Base-by-base conservation (phyloP, 2,797 vertebrate genomes). In the Myiothlypis coronata region DNA sequence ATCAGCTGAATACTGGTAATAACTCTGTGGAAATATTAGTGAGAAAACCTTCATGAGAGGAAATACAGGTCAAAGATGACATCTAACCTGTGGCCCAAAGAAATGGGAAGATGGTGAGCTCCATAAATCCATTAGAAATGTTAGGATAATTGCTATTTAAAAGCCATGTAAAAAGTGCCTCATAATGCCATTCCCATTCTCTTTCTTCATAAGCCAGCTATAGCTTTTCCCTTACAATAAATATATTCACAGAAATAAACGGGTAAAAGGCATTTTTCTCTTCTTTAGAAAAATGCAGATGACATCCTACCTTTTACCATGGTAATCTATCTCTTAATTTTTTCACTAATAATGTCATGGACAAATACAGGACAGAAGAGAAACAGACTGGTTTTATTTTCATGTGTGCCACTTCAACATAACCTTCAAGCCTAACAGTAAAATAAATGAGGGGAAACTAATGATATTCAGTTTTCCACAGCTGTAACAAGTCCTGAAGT, bases 381-480 rank as follows among this genome's bases (percentile, higher is more conserved):
- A 79, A 89, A 12, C 6, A 57, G 28, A 55, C 52, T 80, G 55
- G 8, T 60, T 89, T 89, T 83, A 76, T 91, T 90, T 96, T 89
- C 50, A 27, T 35, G n/a, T 68, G 27, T 78, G 78, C 43, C 26
- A 71, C 82, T 92, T 89, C 21, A 75, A 44, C 41, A 60, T 12
- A 78, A 93, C 74, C 69, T 85, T 64, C 71, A 89, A 95, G 46
- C n/a, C 57, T 55, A 80, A 60, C 39, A 81, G 57, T 89, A 93
- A 96, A 93, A 93, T 69, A 96, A 96, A 96, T 92, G 92, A 92
- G 43, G 81, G 79, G 65, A 59, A 94, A 9, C 39, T 94, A 93
- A 96, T 78, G 90, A 78, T 52, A 87, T 8, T 85, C 76, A 61
- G 57, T 68, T 87, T 93, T 89, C 35, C 43, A 85, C 39, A 65